Evolutionary conservation across 2,888 invertebrate species (phyloP), one percentile per base, ranked within the genome.

Genomic region (Taphrorychus bicolor): DNA sequence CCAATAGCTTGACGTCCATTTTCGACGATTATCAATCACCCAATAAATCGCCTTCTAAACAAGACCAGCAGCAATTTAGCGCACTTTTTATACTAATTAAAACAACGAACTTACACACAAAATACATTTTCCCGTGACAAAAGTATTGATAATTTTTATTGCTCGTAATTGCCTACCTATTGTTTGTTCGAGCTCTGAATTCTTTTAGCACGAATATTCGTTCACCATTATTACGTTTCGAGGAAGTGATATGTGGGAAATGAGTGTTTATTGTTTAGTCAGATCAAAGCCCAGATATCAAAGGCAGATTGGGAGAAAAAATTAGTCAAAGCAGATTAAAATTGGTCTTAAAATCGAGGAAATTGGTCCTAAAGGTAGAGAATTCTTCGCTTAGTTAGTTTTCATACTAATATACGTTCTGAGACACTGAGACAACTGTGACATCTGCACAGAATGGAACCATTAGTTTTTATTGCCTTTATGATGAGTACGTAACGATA

Each of bases 51-150:
- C 21, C 48, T 42, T 32, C 54, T 48, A 66, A 49, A 48, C 41
- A 57, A 66, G 42, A 66, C 59, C 45, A 16, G 17, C 42, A 60
- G 17, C 49, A 56, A 66, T 49, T 41, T 7, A 56, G 11, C 51
- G 23, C 51, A 59, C 60, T 66, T 61, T 66, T 16, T 59, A 60
- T 61, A 61, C 52, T 60, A 61, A 58, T 57, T 48, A 61, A 56
- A 59, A 56, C 56, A 41, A 52, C 40, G 21, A 61, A 41, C 16
- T 23, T 60, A 56, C 17, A 42, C 49, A 51, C 60, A 22, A 57
- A 57, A 41, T 42, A 18, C 57, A 66, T 51, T 66, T 66, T 61
- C 66, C 66, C 49, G 51, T 66, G 60, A 61, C 66, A 66, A 54
- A 61, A 45, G 61, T 66, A 18, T 59, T 22, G 60, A 66, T 52